Percentiles rank a stretch among this genome's conserved stretches.
phyloP scores from a whole-genome alignment of 1,140 invertebrate species.

The Panagrolaimus sp. region DNA sequence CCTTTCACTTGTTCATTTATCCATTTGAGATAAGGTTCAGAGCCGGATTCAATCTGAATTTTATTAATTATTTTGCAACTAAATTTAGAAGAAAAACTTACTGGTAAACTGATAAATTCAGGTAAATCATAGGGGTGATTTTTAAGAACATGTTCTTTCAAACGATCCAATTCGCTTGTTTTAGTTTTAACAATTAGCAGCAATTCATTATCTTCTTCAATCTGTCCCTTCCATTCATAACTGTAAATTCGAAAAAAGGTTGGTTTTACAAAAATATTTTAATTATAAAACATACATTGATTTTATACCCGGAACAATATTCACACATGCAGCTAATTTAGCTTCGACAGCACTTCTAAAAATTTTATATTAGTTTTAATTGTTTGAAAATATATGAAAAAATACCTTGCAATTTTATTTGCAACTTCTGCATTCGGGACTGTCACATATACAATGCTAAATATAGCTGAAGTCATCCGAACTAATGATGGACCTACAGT shows the following conservation, averaged over 20 bases:
- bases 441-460: slow-evolving; percentile 40
- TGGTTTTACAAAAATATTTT: not conserved
- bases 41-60: slow-evolving; percentile 35
- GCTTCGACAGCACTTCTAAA: slow-evolving; percentile 32
- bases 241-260: slow-evolving; percentile 28
- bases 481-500: too few relatives aligned
- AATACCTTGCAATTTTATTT: slow-evolving; percentile 36
- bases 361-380: slow-evolving; percentile 15
- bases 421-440: slow-evolving; percentile 41
- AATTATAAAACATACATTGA: slow-evolving; percentile 30
- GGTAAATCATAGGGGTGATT: slow-evolving; percentile 41
- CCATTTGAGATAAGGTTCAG: slow-evolving; percentile 35
- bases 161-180: slow-evolving; percentile 20
- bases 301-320: slow-evolving; percentile 33
- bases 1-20: slow-evolving; percentile 25
- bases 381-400: not conserved
- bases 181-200: slow-evolving; percentile 44
- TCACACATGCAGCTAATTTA: slow-evolving; percentile 40
- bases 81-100: slow-evolving; percentile 12
- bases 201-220: slow-evolving; percentile 34
- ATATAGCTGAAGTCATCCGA: slow-evolving; percentile 14
- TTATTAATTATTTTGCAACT: slow-evolving; percentile 20
- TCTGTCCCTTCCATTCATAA: slow-evolving; percentile 34
- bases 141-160: slow-evolving; percentile 31
- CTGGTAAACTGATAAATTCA: slow-evolving; percentile 37